Evolutionary conservation across 1,140 invertebrate genomes (phyloP).

Genomic region (Orchesella cincta): DNA sequence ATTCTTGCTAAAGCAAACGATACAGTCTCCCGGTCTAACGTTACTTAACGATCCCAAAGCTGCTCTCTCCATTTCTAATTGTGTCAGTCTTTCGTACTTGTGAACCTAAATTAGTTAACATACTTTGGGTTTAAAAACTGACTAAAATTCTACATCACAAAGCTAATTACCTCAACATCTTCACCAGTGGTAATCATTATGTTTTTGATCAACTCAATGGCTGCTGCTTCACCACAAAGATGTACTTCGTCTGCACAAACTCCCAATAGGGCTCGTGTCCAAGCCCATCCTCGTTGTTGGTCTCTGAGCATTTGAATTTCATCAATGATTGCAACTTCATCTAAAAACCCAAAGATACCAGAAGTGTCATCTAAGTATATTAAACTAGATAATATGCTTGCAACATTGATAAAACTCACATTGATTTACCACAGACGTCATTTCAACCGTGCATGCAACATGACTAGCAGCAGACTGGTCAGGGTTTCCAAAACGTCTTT

Average conservation of each 20-base stretch:
- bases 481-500: conserved; percentile 73
- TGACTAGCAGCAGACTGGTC: conserved; percentile 73
- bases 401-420: no score
- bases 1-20: conserved; percentile 98
- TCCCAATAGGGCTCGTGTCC: conserved; percentile 93
- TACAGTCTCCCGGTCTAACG: conserved; percentile 89
- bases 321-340: conserved; percentile 97
- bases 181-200: conserved; percentile 86
- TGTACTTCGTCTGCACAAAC: conserved; percentile 88
- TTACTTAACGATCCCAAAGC: conserved; percentile 76
- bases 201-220: conserved; percentile 78
- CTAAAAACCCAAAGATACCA: conserved; percentile 58
- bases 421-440: conserved; percentile 77
- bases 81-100: conserved; percentile 86
- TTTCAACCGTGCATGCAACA: conserved; percentile 96
- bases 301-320: conserved; percentile 98
- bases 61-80: conserved; percentile 74
- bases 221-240: conserved; percentile 91
- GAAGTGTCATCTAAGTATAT: no score
- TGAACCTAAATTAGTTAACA: conserved; percentile 59
- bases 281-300: conserved; percentile 90
- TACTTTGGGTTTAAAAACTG: conserved; percentile 3
- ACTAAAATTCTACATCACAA: background rate
- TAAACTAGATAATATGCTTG: no score
- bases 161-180: conserved; percentile 76